Percentiles rank a stretch among this genome's conserved stretches.
These are phyloP conservation scores for Oophaga pumilio DNA, from an alignment of 2,113 vertebrate species.

Conservation along the genomic window DNA sequence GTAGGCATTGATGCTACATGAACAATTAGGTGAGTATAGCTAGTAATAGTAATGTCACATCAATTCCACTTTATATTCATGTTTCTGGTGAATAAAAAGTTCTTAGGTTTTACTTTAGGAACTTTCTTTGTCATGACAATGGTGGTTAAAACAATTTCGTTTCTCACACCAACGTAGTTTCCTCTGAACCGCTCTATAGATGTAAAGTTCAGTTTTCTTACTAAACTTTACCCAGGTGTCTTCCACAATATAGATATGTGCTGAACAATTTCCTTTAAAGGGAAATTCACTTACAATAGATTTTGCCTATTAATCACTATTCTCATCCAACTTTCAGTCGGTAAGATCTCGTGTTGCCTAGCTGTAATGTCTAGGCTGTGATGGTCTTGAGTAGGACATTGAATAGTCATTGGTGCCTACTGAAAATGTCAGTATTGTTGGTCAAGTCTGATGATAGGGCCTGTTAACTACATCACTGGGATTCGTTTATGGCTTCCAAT, in stretches of 20 bases:
- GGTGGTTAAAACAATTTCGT: background rate
- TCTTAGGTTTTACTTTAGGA: background rate
- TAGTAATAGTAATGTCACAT: background rate
- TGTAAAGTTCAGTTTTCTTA: background rate
- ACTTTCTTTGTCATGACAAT: background rate
- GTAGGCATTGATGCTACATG: too few relatives aligned
- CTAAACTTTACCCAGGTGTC: background rate
- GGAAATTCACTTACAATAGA: constrained; percentile 2
- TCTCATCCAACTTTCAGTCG: background rate
- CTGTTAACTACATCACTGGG: too few relatives aligned
- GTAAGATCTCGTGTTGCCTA: background rate
- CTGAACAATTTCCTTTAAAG: background rate
- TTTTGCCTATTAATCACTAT: background rate
- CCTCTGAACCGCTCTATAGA: background rate
- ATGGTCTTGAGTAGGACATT: background rate
- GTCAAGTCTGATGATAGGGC: too few relatives aligned
- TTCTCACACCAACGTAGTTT: constrained; percentile 8
- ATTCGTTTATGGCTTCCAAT: too few relatives aligned
- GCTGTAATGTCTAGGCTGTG: background rate
- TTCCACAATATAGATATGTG: background rate
- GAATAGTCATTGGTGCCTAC: too few relatives aligned
- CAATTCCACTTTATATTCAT: background rate
- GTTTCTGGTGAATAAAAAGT: background rate
- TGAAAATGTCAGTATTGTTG: too few relatives aligned
- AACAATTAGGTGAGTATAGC: background rate